These are phyloP conservation scores for Bettongia penicillata DNA, from an alignment of 2,113 vertebrate species.

Conservation along the genomic window DNA sequence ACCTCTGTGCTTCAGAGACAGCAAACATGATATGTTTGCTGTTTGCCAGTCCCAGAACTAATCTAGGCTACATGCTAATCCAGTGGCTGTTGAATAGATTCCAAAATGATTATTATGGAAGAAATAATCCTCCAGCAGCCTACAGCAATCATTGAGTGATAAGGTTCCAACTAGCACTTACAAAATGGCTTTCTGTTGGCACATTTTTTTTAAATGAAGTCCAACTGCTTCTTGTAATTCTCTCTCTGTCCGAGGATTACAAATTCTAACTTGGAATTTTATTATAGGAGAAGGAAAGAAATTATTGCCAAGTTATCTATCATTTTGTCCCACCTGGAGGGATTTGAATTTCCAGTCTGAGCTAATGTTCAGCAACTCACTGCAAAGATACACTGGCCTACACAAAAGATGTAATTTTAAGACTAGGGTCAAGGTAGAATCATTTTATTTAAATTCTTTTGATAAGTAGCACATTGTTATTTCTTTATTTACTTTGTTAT, in stretches of 20 bases:
- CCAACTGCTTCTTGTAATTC: background rate
- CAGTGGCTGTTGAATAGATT: background rate
- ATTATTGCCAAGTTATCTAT: background rate
- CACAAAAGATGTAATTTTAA: background rate
- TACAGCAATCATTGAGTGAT: background rate
- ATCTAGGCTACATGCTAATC: background rate
- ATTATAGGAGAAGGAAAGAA: background rate
- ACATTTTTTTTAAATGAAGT: background rate
- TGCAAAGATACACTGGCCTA: background rate
- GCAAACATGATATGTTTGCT: background rate
- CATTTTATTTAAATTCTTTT: background rate
- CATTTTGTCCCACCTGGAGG: background rate
- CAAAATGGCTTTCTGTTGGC: background rate
- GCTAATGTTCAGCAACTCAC: background rate
- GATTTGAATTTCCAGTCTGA: background rate
- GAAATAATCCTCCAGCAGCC: background rate
- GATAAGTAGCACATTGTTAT: background rate
- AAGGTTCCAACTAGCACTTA: background rate
- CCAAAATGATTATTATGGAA: background rate
- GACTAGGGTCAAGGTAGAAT: background rate
- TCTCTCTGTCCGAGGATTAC: background rate
- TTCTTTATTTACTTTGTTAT: background rate
- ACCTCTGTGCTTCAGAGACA: background rate
- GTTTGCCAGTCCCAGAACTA: background rate
- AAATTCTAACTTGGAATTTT: background rate